These are phyloP conservation scores for Volucella inanis DNA, from an alignment of 2,888 invertebrate species.

Conservation along the genomic window DNA sequence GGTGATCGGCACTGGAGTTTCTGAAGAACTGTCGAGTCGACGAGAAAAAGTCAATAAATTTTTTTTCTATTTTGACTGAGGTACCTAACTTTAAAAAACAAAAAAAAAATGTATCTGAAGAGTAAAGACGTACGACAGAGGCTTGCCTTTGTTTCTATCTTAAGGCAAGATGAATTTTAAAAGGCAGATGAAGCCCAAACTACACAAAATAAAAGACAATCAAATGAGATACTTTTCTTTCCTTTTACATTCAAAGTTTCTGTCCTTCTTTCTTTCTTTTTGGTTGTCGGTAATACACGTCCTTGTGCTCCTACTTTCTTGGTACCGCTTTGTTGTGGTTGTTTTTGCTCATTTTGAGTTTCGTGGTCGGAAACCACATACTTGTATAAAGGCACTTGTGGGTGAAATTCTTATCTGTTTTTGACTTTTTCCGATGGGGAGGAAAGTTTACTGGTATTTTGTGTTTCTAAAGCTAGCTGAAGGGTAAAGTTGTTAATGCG, in stretches of 20 bases:
- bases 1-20: too few species aligned
- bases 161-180: conserved; percentile 40
- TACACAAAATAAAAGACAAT: conserved; percentile 43
- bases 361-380: conserved; percentile 26
- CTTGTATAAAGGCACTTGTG: conserved; percentile 2
- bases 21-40: too few species aligned
- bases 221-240: conserved; percentile 51
- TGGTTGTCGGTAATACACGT: too few species aligned
- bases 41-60: too few species aligned
- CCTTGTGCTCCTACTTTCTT: too few species aligned
- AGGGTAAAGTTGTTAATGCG: conserved; percentile 56
- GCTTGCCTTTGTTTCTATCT: not conserved
- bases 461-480: conserved; percentile 50
- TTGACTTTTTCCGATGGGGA: conserved; percentile 34
- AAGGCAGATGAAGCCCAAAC: conserved; percentile 50
- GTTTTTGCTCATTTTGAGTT: conserved; percentile 31
- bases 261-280: not conserved
- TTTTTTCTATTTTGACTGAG: too few species aligned
- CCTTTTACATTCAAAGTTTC: conserved; percentile 15
- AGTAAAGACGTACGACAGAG: too few species aligned
- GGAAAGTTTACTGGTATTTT: conserved; percentile 38
- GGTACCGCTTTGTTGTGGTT: too few species aligned
- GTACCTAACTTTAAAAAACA: too few species aligned
- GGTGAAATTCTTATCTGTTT: conserved; percentile 34
- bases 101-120: too few species aligned